Evolutionary conservation across 2,797 vertebrate species (phyloP).

Genomic region (Prunella strophiata): DNA sequence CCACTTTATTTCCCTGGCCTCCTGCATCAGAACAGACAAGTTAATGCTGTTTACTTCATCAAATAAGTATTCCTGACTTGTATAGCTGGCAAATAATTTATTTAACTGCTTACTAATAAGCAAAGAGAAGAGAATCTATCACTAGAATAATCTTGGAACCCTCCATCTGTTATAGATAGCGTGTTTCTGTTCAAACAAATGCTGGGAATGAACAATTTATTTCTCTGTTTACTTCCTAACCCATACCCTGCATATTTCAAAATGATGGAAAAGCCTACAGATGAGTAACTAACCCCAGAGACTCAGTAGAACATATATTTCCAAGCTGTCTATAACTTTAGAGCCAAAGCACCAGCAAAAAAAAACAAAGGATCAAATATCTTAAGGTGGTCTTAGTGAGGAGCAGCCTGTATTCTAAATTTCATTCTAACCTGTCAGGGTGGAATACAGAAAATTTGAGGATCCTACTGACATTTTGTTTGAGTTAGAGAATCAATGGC

Average conservation of each 20-base stretch:
- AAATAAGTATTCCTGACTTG: background rate
- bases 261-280: background rate
- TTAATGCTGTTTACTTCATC: background rate
- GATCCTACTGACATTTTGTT: background rate
- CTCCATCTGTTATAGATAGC: constrained; percentile 1
- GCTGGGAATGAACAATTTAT: constrained; percentile 18
- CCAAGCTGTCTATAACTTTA: background rate
- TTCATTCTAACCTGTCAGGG: background rate
- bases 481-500: background rate
- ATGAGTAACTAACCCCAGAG: background rate
- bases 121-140: background rate
- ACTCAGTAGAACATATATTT: background rate
- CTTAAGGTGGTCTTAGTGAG: background rate
- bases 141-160: constrained; percentile 4
- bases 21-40: background rate
- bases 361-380: background rate
- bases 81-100: background rate
- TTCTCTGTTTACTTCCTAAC: constrained; percentile 22
- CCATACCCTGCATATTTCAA: background rate
- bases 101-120: constrained; percentile 3
- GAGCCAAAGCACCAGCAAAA: background rate
- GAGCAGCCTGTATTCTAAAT: background rate
- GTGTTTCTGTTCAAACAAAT: background rate
- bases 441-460: background rate
- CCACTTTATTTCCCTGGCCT: background rate